A percentile compares a stretch with the other conserved stretches of the same genome.
Conservation (phyloP, 2,797 vertebrate genomes). For the Coluber constrictor region DNA sequence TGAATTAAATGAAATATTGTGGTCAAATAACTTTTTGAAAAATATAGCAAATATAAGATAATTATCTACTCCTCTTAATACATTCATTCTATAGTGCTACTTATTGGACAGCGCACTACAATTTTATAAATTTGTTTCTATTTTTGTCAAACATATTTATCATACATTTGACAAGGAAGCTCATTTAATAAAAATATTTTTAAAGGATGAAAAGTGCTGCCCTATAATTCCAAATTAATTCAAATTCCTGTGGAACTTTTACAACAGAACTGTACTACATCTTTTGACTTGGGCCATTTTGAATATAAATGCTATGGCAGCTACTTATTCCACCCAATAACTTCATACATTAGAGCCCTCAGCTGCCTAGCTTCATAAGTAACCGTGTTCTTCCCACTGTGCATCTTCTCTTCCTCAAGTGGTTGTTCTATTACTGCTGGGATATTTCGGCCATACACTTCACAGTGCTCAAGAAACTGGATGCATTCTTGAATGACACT, state of each 20-base stretch:
- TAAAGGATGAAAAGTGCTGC: not conserved
- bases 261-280: not conserved
- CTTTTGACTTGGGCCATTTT: not conserved
- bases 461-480: constrained; percentile 93
- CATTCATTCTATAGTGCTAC: not conserved
- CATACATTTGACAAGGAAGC: not conserved
- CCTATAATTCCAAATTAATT: not conserved
- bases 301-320: not conserved
- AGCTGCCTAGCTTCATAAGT: constrained; percentile 90
- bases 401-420: constrained; percentile 82
- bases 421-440: constrained; percentile 89
- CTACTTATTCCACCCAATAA: constrained; percentile 84
- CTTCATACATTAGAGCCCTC: constrained; percentile 87
- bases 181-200: not conserved
- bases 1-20: not conserved
- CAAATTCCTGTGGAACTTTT: not conserved
- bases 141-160: not conserved
- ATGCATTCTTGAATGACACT: constrained; percentile 85
- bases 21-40: not conserved
- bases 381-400: constrained; percentile 89
- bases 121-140: not conserved
- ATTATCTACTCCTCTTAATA: not conserved
- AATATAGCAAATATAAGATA: not conserved
- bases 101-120: not conserved
- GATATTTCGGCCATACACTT: constrained; percentile 77